phyloP scores from a whole-genome alignment of 2,888 invertebrate genomes.

The Cheilosia variabilis region DNA sequence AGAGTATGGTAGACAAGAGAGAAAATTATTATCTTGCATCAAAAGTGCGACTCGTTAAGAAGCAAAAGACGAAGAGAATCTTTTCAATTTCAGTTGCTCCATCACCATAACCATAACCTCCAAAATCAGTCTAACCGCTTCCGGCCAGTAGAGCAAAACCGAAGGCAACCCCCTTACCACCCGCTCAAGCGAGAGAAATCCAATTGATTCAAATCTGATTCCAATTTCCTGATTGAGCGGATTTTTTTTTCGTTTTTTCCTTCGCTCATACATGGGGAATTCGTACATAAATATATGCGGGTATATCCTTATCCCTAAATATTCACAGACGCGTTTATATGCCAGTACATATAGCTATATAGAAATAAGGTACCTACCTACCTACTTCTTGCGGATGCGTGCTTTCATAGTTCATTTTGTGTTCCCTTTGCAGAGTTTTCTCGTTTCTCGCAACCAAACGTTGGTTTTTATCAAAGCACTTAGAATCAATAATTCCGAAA shows the following conservation, averaged over 20 bases:
- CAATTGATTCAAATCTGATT: slow-evolving; percentile 74
- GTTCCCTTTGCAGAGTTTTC: neutral
- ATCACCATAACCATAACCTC: slow-evolving; percentile 65
- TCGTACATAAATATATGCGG: neutral
- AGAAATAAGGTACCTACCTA: neutral
- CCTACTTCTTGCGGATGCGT: slow-evolving; percentile 43
- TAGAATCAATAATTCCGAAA: slow-evolving; percentile 71
- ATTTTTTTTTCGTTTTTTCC: slow-evolving; percentile 38
- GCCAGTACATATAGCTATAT: neutral
- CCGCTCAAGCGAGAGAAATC: slow-evolving; percentile 47
- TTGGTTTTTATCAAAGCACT: slow-evolving; percentile 67
- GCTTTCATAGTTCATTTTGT: slow-evolving; percentile 3
- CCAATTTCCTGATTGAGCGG: slow-evolving; percentile 69
- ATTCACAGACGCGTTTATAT: neutral
- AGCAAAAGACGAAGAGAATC: slow-evolving; percentile 21
- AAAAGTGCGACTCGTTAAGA: slow-evolving; percentile 42
- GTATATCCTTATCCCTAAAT: neutral
- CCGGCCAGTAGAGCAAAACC: slow-evolving; percentile 50
- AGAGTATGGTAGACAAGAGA: too few species aligned
- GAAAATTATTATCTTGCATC: slow-evolving; percentile 51
- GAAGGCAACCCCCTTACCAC: slow-evolving; percentile 29
- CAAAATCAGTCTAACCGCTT: slow-evolving; percentile 53
- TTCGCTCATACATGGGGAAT: neutral
- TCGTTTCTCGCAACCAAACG: slow-evolving; percentile 42
- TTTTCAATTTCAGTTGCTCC: slow-evolving; percentile 63